Percentiles rank a stretch among this genome's conserved stretches.
These are phyloP conservation scores for Drosophila elegans DNA, from an alignment of 1,140 invertebrate species.

Conservation along the genomic window DNA sequence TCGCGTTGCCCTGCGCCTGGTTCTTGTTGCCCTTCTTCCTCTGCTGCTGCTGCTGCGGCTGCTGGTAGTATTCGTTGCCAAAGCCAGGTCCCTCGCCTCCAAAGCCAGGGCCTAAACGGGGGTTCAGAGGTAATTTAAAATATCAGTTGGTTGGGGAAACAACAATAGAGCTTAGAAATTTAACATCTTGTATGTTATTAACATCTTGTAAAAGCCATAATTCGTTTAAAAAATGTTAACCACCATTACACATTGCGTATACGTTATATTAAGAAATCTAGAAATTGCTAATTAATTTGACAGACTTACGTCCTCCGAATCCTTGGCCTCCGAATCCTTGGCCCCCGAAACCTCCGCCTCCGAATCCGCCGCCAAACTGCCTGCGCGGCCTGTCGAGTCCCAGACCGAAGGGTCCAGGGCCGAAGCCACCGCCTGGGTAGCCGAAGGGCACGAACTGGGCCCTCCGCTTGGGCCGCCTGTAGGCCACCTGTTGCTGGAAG, in stretches of 20 bases:
- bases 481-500: constrained; percentile 31
- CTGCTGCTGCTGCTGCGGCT: constrained; percentile 24
- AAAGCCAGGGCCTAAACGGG: not conserved
- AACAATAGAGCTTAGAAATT: too few relatives aligned
- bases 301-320: not conserved
- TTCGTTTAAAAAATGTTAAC: too few relatives aligned
- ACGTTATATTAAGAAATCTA: not conserved
- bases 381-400: constrained; percentile 40
- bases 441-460: constrained; percentile 72
- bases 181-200: too few relatives aligned
- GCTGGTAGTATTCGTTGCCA: constrained; percentile 3
- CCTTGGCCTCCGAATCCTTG: constrained; percentile 26
- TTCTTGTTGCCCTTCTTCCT: constrained; percentile 24
- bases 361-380: constrained; percentile 55
- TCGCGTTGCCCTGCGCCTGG: constrained; percentile 57
- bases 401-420: constrained; percentile 19
- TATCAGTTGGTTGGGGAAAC: too few relatives aligned
- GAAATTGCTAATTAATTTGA: too few relatives aligned
- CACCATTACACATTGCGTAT: not conserved
- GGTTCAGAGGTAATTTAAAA: not conserved
- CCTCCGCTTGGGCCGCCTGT: constrained; percentile 60
- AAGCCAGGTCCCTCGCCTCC: constrained; percentile 1
- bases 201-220: too few relatives aligned
- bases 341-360: constrained; percentile 9
- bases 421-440: constrained; percentile 54